Base-by-base conservation (phyloP, 2,888 invertebrate species). In the Pyrochroa serraticornis region DNA sequence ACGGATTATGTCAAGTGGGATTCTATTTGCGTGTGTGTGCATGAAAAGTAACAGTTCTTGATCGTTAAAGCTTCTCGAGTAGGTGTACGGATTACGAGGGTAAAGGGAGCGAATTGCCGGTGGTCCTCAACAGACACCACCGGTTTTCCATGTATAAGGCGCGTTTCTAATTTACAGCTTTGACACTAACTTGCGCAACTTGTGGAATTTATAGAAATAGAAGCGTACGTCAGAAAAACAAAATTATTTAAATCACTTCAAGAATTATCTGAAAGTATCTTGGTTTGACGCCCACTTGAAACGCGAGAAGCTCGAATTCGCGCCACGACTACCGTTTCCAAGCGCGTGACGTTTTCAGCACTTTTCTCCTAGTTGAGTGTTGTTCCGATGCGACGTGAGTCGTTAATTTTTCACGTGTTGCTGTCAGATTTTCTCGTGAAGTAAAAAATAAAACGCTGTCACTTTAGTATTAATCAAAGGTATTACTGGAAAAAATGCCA, bases 401-500 rank as follows among this genome's bases (percentile, higher is more conserved):
- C 22, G 22, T 22, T 22, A 22, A 22, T 35, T 35, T 35, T 35
- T 35, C 10, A 35, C 35, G 10, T 35, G n/a, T 2, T 3, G 10
- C 35, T 35, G 35, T 9, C 35, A 35, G n/a, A 9, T 10, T 10
- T 36, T 22, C 36, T 34, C 22, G 62, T 49, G 22, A 59, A 52
- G 50, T 60, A 62, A 58, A 64, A 62, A 56, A 57, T 62, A 62
- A 65, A 67, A 65, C 61, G 46, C 67, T 71, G 71, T 71, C 72
- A 70, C 68, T 73, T 73, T 63, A 68, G 72, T 67, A 77, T 76
- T 75, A 75, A 76, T 76, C 75, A 74, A 72, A 71, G 35, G 46
- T 35, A 50, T 45, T 51, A 50, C 39, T 44, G 38, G 62, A 65
- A 72, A 69, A 69, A 73, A 67, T 66, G 73, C 73, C 74, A 70